A percentile compares a stretch with the other conserved stretches of the same genome.
Conservation (phyloP, 2,888 invertebrate species). For the Nemotelus nigrinus region DNA sequence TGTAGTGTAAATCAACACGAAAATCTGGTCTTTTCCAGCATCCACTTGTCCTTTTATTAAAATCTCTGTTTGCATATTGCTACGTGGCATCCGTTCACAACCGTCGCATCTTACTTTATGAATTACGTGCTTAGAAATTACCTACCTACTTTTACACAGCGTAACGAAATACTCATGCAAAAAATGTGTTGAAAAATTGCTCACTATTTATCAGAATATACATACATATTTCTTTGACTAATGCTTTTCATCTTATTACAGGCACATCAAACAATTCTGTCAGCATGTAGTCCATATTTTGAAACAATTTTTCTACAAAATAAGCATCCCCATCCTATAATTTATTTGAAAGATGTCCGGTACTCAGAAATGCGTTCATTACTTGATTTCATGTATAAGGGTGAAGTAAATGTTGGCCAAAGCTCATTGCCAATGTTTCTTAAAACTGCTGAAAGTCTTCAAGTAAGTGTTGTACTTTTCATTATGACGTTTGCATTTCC, state of each 20-base stretch:
- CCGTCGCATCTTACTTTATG: slow-evolving; percentile 31
- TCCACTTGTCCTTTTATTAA: slow-evolving; percentile 31
- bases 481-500: neutral
- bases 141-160: neutral
- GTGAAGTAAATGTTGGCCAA: slow-evolving; percentile 91
- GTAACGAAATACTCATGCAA: neutral
- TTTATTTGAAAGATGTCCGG: slow-evolving; percentile 92
- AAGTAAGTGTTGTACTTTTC: slow-evolving; percentile 66
- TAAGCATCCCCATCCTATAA: slow-evolving; percentile 89
- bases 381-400: slow-evolving; percentile 93
- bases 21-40: neutral
- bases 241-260: slow-evolving; percentile 63
- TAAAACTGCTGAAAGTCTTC: slow-evolving; percentile 90
- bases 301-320: slow-evolving; percentile 91
- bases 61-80: slow-evolving; percentile 21
- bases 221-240: slow-evolving; percentile 8
- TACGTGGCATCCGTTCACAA: neutral
- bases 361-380: slow-evolving; percentile 89
- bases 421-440: slow-evolving; percentile 90
- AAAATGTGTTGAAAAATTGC: neutral
- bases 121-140: slow-evolving; percentile 36
- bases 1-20: neutral
- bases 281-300: slow-evolving; percentile 94
- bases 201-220: slow-evolving; percentile 12
- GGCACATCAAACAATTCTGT: slow-evolving; percentile 93